Conservation (phyloP, 2,113 vertebrate genomes). For the Sylvia atricapilla region DNA sequence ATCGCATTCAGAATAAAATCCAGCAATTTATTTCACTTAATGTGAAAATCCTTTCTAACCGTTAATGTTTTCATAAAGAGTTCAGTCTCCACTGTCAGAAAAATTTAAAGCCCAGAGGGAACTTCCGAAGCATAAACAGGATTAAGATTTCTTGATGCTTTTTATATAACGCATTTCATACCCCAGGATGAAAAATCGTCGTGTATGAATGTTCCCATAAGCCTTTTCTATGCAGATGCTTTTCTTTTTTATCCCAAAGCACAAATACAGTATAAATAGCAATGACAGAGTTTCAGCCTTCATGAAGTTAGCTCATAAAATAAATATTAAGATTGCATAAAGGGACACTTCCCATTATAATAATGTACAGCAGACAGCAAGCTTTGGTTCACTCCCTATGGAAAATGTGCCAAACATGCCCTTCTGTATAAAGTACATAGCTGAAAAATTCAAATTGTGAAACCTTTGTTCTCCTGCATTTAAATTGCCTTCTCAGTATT, state of each 20-base stretch:
- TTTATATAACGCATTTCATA: constrained; percentile 11
- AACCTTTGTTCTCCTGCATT: not conserved
- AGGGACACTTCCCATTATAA: not conserved
- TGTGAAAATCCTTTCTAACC: constrained; percentile 8
- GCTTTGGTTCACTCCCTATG: not conserved
- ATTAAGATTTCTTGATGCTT: constrained; percentile 47
- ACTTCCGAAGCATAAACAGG: constrained; percentile 44
- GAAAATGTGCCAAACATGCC: constrained; percentile 17
- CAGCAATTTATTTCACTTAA: not conserved
- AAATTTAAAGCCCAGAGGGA: constrained; percentile 6
- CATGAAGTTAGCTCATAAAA: constrained; percentile 18
- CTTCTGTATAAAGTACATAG: not conserved
- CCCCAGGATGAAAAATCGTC: not conserved
- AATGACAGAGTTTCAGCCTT: constrained; percentile 33
- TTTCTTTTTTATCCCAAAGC: constrained; percentile 28
- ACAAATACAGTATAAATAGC: constrained; percentile 41
- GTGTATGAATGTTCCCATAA: constrained; percentile 3
- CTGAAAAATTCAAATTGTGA: not conserved
- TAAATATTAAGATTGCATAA: constrained; percentile 36
- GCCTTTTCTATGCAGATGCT: constrained; percentile 17
- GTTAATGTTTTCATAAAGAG: constrained; percentile 33
- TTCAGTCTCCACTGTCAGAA: not conserved
- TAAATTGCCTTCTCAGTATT: not conserved
- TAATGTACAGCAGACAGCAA: not conserved
- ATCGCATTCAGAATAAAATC: constrained; percentile 3